Base-by-base conservation (phyloP, 2,113 vertebrate species). In the Ardeotis arabs region DNA sequence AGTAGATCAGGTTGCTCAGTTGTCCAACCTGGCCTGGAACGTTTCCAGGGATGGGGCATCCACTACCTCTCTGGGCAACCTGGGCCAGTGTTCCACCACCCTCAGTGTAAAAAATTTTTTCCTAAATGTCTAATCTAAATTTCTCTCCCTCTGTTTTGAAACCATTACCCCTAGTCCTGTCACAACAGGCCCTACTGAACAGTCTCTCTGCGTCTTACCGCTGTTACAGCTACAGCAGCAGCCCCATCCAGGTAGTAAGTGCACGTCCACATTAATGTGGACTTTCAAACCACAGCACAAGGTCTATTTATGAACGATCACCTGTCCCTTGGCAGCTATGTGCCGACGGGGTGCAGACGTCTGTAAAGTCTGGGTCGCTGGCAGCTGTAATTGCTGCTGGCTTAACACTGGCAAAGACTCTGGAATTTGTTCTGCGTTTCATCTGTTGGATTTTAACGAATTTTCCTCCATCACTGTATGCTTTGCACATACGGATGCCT, bases 391-490 rank as follows among this genome's bases (percentile, higher is more conserved):
- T 29, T 52, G 35, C 85, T 84, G 82, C 37, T 79, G 16, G 45
- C 77, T 81, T 64, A 64, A 2, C 44, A 24, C 84, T 95, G 93
- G 78, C 95, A 95, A 27, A 75, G 72, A 4, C 41, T 74, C 85
- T 88, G 93, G 84, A 95, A 94, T 95, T 82, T 92, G 55, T 87
- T 79, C 93, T 90, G 67, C 22, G 45, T 82, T 94, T 95, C 84
- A 80, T 87, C 82, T 78, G 35, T 20, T n/a, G 58, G 83, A 53
- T 64, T 95, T 93, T 95, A 90, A 81, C 23, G 66, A 33, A 39
- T 87, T 84, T 22, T 55, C 31, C 67, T 87, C 74, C 55, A 20
- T 56, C 45, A 4, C 72, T 85, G 35, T 39, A 23, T 7, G 12
- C 50, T 80, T 86, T 87, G 64, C 62, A 37, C 37, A 72, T 60